A percentile compares a stretch with the other conserved stretches of the same genome.
Conservation (phyloP, 2,797 vertebrate genomes). For the Acrossocheilus wenchowensis region DNA sequence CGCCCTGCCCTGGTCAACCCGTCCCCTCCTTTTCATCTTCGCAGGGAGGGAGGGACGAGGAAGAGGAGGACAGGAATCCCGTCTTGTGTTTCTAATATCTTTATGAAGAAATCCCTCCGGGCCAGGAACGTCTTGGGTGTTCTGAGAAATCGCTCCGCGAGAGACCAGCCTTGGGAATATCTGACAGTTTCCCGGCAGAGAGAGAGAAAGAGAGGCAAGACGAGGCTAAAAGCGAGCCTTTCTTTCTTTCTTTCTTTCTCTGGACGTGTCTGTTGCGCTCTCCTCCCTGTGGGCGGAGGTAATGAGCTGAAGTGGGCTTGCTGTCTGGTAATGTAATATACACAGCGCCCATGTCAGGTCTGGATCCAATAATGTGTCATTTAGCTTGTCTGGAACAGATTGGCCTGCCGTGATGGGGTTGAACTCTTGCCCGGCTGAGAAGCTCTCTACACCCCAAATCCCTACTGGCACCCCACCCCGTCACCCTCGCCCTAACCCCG, state of each 20-base stretch:
- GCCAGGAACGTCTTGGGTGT: constrained; percentile 81
- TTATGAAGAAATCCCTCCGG: constrained; percentile 75
- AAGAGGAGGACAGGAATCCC: constrained; percentile 57
- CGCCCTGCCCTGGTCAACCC: constrained; percentile 58
- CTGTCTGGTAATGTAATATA: constrained; percentile 91
- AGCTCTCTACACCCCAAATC: constrained; percentile 84
- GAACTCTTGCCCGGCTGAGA: constrained; percentile 98
- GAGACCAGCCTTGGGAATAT: constrained; percentile 83
- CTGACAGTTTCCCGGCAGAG: constrained; percentile 82
- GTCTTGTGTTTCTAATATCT: constrained; percentile 79
- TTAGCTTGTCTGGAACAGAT: constrained; percentile 99
- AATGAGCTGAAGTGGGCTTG: constrained; percentile 95
- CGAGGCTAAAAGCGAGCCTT: constrained; percentile 26
- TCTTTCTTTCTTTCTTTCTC: constrained; percentile 59
- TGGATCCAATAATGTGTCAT: constrained; percentile 99
- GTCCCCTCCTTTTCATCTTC: constrained; percentile 47
- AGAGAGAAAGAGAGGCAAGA: constrained; percentile 24
- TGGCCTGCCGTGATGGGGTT: constrained; percentile 92
- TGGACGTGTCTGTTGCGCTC: constrained; percentile 65
- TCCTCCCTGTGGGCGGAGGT: constrained; percentile 78
- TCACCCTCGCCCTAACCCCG: constrained; percentile 64
- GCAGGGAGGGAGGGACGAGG: constrained; percentile 41
- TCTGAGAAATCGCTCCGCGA: constrained; percentile 74
- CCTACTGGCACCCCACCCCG: constrained; percentile 73
- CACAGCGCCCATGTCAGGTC: constrained; percentile 91